A percentile compares a stretch with the other conserved stretches of the same genome.
Evolutionary conservation across 2,888 invertebrate species (phyloP).

Genomic region (Callosobruchus maculatus): DNA sequence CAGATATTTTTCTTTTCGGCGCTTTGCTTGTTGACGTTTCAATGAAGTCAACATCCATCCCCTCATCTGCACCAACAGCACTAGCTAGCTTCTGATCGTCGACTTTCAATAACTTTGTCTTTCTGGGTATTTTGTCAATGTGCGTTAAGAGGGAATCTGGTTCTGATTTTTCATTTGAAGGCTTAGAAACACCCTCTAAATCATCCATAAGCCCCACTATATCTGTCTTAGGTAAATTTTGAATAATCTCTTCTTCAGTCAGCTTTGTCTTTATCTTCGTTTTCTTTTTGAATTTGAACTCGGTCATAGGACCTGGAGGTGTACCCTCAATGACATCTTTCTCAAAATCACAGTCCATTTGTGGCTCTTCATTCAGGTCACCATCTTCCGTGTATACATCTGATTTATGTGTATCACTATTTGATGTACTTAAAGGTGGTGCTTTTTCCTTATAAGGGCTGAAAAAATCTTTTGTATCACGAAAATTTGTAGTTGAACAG

Average conservation of each 20-base stretch:
- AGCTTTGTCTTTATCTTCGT: conserved; percentile 13
- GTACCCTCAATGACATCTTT: conserved; percentile 27
- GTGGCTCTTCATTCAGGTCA: neutral
- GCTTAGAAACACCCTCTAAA: conserved; percentile 32
- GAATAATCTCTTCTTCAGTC: conserved; percentile 14
- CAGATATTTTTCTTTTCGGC: conserved; percentile 30
- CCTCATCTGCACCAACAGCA: conserved; percentile 7
- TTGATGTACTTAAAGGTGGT: neutral
- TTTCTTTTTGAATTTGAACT: conserved; percentile 11
- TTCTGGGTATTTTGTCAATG: conserved; percentile 24
- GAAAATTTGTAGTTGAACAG: neutral
- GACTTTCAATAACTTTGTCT: conserved; percentile 3
- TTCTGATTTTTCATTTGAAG: conserved; percentile 6
- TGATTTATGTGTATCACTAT: neutral
- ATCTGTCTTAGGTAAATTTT: conserved; percentile 27
- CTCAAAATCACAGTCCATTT: conserved; percentile 5
- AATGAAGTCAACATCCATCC: conserved; percentile 20
- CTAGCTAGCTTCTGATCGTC: conserved; percentile 1
- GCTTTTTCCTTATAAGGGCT: neutral
- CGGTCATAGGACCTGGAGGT: conserved; percentile 16
- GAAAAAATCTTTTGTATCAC: neutral
- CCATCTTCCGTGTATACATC: conserved; percentile 4
- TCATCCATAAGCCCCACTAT: conserved; percentile 31
- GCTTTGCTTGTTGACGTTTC: conserved; percentile 8
- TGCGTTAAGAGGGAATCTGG: conserved; percentile 23